A percentile compares a stretch with the other conserved stretches of the same genome.
These are phyloP conservation scores for Pandemis heparana DNA, from an alignment of 2,888 invertebrate species.

Conservation along the genomic window DNA sequence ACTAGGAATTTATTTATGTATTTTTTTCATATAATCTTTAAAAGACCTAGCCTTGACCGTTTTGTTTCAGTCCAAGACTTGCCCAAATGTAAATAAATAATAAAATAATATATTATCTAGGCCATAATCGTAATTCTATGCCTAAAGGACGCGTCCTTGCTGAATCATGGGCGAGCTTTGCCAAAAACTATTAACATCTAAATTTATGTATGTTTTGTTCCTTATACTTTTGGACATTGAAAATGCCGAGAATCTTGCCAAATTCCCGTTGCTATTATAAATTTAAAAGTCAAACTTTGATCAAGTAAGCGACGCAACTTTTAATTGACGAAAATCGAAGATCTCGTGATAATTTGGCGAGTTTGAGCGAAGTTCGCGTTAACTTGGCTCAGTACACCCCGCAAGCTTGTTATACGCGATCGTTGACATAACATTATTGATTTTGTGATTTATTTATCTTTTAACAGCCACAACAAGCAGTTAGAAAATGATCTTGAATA, in stretches of 20 bases:
- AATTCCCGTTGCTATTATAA: constrained; percentile 4
- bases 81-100: background rate
- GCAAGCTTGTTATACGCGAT: background rate
- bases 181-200: constrained; percentile 34
- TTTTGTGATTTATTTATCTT: background rate
- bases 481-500: too few relatives aligned
- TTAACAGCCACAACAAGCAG: too few relatives aligned
- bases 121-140: constrained; percentile 31
- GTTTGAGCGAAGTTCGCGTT: background rate
- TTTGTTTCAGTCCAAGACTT: background rate
- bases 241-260: background rate
- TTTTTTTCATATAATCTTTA: background rate
- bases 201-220: constrained; percentile 21
- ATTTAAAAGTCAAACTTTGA: background rate
- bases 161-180: constrained; percentile 23
- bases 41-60: background rate
- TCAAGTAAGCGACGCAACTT: constrained; percentile 24
- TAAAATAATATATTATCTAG: constrained; percentile 8
- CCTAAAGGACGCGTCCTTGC: constrained; percentile 18
- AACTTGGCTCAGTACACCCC: background rate
- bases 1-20: too few relatives aligned
- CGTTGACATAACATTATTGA: background rate
- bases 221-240: background rate
- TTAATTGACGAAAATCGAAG: constrained; percentile 36
- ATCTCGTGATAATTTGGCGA: constrained; percentile 12